phyloP scores from a whole-genome alignment of 2,113 vertebrate genomes.

The Thunnus maccoyii region DNA sequence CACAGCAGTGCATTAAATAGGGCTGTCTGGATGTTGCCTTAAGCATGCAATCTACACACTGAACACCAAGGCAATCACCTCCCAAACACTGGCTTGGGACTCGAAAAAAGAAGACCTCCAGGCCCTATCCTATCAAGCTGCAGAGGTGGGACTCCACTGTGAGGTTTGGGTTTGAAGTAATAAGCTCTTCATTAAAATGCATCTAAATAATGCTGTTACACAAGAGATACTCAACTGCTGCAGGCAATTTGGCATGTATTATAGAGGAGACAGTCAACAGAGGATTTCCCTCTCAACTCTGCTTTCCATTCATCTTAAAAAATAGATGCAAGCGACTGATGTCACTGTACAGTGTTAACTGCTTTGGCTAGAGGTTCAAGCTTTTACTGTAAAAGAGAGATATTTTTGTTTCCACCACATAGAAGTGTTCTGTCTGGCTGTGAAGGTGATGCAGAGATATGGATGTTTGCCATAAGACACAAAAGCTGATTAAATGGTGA shows the following conservation, averaged over 20 bases:
- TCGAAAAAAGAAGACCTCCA: slow-evolving; percentile 22
- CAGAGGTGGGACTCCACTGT: slow-evolving; percentile 25
- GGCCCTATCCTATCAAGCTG: slow-evolving; percentile 18
- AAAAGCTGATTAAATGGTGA: not conserved
- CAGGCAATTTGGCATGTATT: slow-evolving; percentile 56
- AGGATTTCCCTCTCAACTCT: slow-evolving; percentile 27
- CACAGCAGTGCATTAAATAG: not conserved
- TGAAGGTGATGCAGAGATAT: not conserved
- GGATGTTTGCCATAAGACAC: not conserved
- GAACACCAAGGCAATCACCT: slow-evolving; percentile 6
- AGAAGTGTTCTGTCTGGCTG: not conserved
- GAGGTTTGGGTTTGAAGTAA: slow-evolving; percentile 41
- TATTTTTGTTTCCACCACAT: not conserved
- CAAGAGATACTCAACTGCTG: slow-evolving; percentile 50
- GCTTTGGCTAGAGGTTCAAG: not conserved
- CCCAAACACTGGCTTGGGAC: slow-evolving; percentile 9
- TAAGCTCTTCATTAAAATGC: slow-evolving; percentile 65
- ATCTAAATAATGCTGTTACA: slow-evolving; percentile 58
- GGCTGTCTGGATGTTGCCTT: not conserved
- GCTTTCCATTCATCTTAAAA: slow-evolving; percentile 34
- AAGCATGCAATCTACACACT: slow-evolving; percentile 4
- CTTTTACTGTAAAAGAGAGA: not conserved
- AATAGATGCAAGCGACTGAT: not conserved
- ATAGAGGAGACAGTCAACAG: slow-evolving; percentile 45
- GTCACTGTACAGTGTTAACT: not conserved